Base-by-base conservation (phyloP, 2,113 vertebrate genomes). In the Podilymbus podiceps region DNA sequence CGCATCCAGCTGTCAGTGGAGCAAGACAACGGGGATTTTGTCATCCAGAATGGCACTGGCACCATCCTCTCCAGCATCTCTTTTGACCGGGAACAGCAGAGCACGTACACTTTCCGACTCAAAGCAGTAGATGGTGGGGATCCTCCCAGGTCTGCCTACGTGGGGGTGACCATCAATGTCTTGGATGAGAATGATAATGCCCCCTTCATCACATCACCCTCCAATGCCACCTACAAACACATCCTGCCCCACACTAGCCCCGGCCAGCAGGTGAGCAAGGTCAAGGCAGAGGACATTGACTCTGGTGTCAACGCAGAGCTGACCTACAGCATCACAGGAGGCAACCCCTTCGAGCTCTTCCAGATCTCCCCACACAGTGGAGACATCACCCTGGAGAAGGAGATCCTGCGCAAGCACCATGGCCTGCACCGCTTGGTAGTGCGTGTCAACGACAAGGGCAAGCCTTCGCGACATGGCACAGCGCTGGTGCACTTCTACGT, bases 161-260 rank as follows among this genome's bases (percentile, higher is more conserved):
- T 99, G 5, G 99, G 99, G 0, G 99, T 99, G 85, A 99, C 99
- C 53, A 99, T 99, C 97, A 99, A 99, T 0, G 99, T 99, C 59
- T 97, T 99, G 74, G 99, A 99, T 47, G 99, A 99, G 95, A 99
- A 99, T 4, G 99, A 99, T 93, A 99, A 99, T 0, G 99, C 99
- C 2, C 99, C 99, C 9, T 99, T 99, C 12, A 99, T 99, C 93
- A 99, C 99, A 11, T 99, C 98, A 27, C 99, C 99, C 3, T 98
- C 99, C 22, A 99, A 99, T 31, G 99, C 99, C 31, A 99, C 99
- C 74, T 99, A 99, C 97, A 98, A 98, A 28, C 98, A 99, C 95
- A 98, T 99, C 91, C 96, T 98, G 11, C 99, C 99, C 2, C 98
- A 98, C 76, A 99, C 99, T 1, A 97, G 97, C 24, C 98, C 98